These are phyloP conservation scores for Pediacus dermestoides DNA, from an alignment of 2,888 invertebrate species.

Conservation along the genomic window DNA sequence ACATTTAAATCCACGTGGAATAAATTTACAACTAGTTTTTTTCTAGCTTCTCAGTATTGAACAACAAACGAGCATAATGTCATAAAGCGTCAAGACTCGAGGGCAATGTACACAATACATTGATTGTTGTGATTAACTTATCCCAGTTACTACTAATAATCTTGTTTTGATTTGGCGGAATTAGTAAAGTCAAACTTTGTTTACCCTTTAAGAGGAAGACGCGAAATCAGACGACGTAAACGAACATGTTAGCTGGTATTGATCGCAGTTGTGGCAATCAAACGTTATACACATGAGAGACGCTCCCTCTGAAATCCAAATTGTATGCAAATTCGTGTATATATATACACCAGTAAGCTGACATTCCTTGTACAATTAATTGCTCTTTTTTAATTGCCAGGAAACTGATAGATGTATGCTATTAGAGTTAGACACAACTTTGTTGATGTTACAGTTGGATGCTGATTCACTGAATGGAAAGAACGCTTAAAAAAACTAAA, in stretches of 20 bases:
- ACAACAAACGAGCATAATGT: no score
- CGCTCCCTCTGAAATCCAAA: slow-evolving; percentile 22
- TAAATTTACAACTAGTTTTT: no score
- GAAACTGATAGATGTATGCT: no score
- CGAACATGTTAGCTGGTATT: slow-evolving; percentile 20
- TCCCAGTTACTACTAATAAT: slow-evolving; percentile 29
- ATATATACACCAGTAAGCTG: slow-evolving; percentile 31
- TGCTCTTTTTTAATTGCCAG: neutral
- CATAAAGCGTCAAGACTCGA: no score
- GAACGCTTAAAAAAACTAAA: no score
- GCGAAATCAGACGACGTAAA: slow-evolving; percentile 20
- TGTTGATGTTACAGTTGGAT: no score
- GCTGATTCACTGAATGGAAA: no score
- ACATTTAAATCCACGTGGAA: slow-evolving; percentile 24
- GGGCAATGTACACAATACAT: no score
- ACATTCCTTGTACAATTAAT: slow-evolving; percentile 14
- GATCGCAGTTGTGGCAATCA: slow-evolving; percentile 10
- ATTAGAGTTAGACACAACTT: no score
- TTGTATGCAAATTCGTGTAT: slow-evolving; percentile 34
- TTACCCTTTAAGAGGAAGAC: slow-evolving; percentile 23
- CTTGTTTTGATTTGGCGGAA: slow-evolving; percentile 31
- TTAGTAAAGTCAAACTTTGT: slow-evolving; percentile 26
- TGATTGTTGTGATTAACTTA: slow-evolving; percentile 26
- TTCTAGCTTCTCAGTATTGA: no score
- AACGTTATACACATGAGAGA: slow-evolving; percentile 10